Percentiles rank a stretch among this genome's conserved stretches.
Conservation (phyloP, 2,797 vertebrate species). For the Phataginus tetradactyla region DNA sequence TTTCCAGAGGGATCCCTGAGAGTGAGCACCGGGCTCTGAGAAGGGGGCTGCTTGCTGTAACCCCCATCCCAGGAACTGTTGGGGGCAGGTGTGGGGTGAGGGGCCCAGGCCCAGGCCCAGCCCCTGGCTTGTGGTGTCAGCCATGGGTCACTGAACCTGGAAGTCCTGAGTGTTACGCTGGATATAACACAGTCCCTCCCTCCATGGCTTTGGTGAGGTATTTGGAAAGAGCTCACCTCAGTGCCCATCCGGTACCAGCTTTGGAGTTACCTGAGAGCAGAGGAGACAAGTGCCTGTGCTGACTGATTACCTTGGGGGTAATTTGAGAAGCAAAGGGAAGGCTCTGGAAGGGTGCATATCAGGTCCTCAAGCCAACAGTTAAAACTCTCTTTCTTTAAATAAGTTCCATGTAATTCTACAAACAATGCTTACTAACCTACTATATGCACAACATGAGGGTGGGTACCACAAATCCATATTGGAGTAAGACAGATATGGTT, state of each 20-base stretch:
- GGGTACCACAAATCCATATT: neutral
- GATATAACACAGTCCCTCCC: neutral
- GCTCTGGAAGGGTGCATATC: neutral
- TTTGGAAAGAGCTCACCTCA: neutral
- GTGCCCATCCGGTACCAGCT: neutral
- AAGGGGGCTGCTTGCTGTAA: neutral
- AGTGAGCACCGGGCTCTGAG: neutral
- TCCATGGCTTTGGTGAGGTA: fast-evolving
- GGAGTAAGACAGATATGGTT: neutral
- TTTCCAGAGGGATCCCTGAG: neutral
- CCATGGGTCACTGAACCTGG: neutral
- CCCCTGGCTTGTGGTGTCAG: neutral
- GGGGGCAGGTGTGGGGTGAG: neutral
- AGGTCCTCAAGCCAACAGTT: neutral
- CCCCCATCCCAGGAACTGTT: neutral
- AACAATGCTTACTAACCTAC: neutral
- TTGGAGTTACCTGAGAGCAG: neutral
- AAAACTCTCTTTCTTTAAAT: neutral
- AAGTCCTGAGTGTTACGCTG: neutral
- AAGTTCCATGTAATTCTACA: neutral
- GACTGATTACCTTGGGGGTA: too few species aligned
- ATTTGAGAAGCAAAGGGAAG: neutral
- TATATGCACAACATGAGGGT: neutral
- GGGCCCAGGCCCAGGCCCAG: neutral
- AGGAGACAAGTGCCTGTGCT: too few species aligned